Percentiles rank a stretch among this genome's conserved stretches.
Evolutionary conservation across 2,888 invertebrate genomes (phyloP).

Genomic region (Campoplex capitator): DNA sequence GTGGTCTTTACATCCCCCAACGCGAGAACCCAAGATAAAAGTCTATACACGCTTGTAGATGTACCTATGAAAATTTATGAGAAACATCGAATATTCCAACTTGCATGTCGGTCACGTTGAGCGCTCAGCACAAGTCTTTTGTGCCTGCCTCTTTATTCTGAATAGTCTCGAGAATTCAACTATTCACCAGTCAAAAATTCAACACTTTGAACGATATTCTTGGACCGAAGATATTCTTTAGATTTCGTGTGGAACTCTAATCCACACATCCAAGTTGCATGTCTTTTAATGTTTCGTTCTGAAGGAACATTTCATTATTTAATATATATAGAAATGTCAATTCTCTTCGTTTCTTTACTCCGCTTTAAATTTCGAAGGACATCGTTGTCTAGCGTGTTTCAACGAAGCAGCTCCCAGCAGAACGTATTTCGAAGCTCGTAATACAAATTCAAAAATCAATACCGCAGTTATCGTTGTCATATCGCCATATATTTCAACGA

Average conservation of each 20-base stretch:
- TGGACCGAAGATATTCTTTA: neutral
- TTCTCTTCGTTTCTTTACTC: neutral
- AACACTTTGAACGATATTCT: slow-evolving; percentile 12
- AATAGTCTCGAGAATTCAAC: slow-evolving; percentile 18
- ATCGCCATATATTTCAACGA: neutral
- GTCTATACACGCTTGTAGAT: neutral
- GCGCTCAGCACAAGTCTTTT: neutral
- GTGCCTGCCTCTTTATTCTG: neutral
- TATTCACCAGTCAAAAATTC: slow-evolving; percentile 8
- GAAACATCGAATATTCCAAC: slow-evolving; percentile 71
- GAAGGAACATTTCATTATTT: neutral
- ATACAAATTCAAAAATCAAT: neutral
- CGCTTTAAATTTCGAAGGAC: neutral
- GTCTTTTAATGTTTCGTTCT: neutral
- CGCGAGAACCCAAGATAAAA: slow-evolving; percentile 46
- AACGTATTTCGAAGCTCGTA: neutral
- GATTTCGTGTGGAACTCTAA: neutral
- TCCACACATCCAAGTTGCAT: neutral
- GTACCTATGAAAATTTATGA: slow-evolving; percentile 76
- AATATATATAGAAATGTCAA: neutral
- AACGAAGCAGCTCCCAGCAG: neutral
- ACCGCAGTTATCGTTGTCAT: too few relatives aligned
- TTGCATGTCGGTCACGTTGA: slow-evolving; percentile 58
- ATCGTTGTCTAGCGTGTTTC: neutral
- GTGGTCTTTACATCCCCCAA: slow-evolving; percentile 69